Evolutionary conservation across 2,797 vertebrate species (phyloP).

Genomic region (Falco concolor): DNA sequence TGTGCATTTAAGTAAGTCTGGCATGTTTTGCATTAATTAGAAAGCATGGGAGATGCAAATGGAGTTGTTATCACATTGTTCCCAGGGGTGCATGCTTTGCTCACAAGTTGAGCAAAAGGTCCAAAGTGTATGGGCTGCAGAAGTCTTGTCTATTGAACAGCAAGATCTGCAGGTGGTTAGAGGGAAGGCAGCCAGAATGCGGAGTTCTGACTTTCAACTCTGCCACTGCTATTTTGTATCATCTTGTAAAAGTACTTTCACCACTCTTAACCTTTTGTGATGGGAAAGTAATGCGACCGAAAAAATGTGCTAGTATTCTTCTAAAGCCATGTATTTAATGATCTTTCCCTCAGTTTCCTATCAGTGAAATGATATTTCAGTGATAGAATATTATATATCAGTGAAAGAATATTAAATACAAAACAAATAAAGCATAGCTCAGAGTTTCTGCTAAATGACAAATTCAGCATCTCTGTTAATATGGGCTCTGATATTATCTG

Average conservation of each 20-base stretch:
- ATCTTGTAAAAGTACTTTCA: background rate
- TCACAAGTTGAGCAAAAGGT: background rate
- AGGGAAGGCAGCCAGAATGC: background rate
- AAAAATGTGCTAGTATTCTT: background rate
- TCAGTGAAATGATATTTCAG: background rate
- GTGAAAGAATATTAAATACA: background rate
- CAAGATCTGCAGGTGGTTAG: background rate
- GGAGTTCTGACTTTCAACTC: background rate
- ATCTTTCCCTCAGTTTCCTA: background rate
- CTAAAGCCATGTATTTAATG: background rate
- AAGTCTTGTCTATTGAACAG: background rate
- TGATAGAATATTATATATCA: no score
- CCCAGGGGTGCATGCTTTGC: background rate
- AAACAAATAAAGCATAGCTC: background rate
- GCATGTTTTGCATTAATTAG: constrained; percentile 28
- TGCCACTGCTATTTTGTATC: background rate
- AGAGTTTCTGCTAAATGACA: background rate
- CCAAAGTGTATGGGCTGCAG: background rate
- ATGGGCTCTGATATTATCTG: background rate
- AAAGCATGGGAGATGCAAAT: background rate
- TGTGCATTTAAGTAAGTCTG: constrained; percentile 5
- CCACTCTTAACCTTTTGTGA: background rate
- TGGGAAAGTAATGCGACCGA: background rate
- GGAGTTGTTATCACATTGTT: background rate
- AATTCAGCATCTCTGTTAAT: background rate